phyloP scores from a whole-genome alignment of 2,113 vertebrate genomes.

The Catharus bicknelli region DNA sequence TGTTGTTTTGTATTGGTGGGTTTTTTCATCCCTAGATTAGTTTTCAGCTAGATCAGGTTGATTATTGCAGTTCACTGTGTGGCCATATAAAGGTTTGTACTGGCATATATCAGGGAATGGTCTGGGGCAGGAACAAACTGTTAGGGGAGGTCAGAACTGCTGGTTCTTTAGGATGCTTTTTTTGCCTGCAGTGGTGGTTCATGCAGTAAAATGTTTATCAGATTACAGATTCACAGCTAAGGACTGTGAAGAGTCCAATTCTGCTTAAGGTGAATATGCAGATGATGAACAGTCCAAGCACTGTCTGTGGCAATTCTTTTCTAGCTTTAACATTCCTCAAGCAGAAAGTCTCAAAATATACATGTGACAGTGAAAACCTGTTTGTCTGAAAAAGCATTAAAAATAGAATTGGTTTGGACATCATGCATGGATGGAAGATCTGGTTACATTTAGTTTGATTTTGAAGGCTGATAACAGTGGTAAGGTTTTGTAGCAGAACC shows the following conservation, averaged over 20 bases:
- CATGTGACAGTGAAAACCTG: background rate
- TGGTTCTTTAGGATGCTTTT: background rate
- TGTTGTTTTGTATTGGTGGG: background rate
- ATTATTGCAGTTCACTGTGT: background rate
- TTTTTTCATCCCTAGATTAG: rapidly evolving
- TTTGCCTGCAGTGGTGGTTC: background rate
- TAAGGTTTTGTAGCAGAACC: background rate
- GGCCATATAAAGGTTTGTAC: background rate
- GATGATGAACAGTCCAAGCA: background rate
- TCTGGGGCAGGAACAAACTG: background rate
- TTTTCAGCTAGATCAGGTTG: background rate
- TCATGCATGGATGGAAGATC: background rate
- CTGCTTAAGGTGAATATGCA: background rate
- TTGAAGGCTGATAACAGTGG: background rate
- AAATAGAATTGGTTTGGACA: background rate
- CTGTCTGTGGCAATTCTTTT: background rate
- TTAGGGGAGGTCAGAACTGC: background rate
- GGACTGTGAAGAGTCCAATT: background rate
- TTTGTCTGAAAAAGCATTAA: background rate
- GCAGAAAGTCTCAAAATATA: background rate
- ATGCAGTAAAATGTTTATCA: background rate
- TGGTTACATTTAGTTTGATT: background rate
- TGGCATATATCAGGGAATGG: background rate
- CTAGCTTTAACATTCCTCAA: background rate
- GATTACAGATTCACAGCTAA: background rate